Evolutionary conservation across 2,113 vertebrate species (phyloP), one percentile per base, ranked within the genome.

Genomic region (Tympanuchus pallidicinctus): DNA sequence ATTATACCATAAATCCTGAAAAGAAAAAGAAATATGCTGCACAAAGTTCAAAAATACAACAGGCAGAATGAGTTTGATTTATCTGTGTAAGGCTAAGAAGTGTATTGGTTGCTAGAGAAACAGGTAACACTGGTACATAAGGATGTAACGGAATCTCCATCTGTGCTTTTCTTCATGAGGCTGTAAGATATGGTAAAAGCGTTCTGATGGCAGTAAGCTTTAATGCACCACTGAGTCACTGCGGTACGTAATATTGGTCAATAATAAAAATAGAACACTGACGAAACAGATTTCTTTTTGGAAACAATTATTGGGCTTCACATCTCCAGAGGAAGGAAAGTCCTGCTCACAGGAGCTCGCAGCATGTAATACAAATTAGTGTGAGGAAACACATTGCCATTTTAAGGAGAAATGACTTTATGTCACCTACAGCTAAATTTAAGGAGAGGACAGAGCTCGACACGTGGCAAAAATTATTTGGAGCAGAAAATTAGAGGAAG

Each of bases 401-500:
- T 47, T 67, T 43, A 65, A 27, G 19, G 7, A 32, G 14, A 47
- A 47, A 28, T 3, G 2, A 2, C 7, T 10, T 81, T 78, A 77
- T 57, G 6, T 48, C 40, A 73, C 34, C 34, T 70, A 40, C 30
- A 60, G 85, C 60, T 72, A 65, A 27, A 81, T 91, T 56, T 64
- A 25, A 70, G 36, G 3, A 61, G 8, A 22, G 20, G 11, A 52
- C 71, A 60, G 76, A 59, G 6, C 24, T 57, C 19, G 57, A 84
- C 42, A 72, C 11, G 16, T 11, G 56, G 67, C n/a, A 82, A 54
- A 92, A 92, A 45, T 30, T 28, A 83, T 28, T 2, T 77, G 27
- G 48, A 80, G 86, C 50, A 67, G 47, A 74, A 94, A 88, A 88
- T 74, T 32, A 71, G 69, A 86, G 59, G 50, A 82, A 73, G 56